Evolutionary conservation across 2,888 invertebrate species (phyloP).

Genomic region (Sarcophaga rosellei): DNA sequence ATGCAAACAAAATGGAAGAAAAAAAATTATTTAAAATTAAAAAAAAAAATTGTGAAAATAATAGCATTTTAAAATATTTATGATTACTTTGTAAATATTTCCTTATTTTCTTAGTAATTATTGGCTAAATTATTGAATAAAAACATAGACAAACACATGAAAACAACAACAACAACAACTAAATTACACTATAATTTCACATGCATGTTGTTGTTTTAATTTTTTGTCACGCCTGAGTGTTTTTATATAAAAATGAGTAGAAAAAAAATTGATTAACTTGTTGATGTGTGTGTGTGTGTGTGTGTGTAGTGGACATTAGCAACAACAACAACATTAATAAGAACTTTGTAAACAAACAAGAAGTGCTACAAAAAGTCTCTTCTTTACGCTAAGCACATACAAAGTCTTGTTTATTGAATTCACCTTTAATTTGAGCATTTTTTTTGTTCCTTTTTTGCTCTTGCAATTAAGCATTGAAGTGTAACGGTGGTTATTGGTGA

Average conservation of each 20-base stretch:
- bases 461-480: not conserved
- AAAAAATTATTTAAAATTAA: no score
- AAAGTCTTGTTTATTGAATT: not conserved
- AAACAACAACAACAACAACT: not conserved
- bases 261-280: not conserved
- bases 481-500: not conserved
- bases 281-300: not conserved
- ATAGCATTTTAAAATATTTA: not conserved
- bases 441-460: not conserved
- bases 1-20: not conserved
- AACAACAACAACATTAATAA: not conserved
- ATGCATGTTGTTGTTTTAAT: slow-evolving; percentile 25
- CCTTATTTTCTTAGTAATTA: not conserved
- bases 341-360: not conserved
- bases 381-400: not conserved
- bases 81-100: not conserved
- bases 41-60: not conserved
- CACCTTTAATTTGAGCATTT: not conserved
- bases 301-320: not conserved
- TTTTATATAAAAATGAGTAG: not conserved
- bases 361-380: not conserved
- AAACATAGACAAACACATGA: not conserved
- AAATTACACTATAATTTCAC: slow-evolving; percentile 38
- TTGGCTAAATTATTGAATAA: not conserved
- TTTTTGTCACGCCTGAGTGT: slow-evolving; percentile 49